Base-by-base conservation (phyloP, 1,140 invertebrate genomes). In the Drosophila neocordata region DNA sequence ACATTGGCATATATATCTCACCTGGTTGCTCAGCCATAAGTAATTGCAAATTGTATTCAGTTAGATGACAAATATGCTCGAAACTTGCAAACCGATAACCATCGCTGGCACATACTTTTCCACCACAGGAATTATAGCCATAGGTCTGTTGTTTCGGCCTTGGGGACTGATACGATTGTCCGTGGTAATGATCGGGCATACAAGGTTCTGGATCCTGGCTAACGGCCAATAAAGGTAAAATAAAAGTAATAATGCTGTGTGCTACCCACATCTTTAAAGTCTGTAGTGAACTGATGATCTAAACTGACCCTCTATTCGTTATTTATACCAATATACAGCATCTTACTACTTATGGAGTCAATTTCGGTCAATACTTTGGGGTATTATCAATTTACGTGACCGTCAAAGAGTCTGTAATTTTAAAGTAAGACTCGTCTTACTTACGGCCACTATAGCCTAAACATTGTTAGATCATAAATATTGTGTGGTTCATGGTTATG, bases 41-140 rank as follows among this genome's bases (percentile, higher is more conserved):
- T 27, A 72, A n/a, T 11, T 68, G 71, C 11, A 69, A 3, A 53
- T 85, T 85, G 24, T 67, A 20, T 8, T 76, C 41, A 15, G 41
- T 65, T 0, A 87, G 22, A 6, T 31, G 58, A 34, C 82, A 87
- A 11, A 69, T 11, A 18, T 70, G 78, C 1, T 55, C 53, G 1
- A 87, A 87, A 5, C 22, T 35, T 20, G 65, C 67, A 62, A 78
- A 87, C 0, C 62, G 68, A 15, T 53, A 53, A 0, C 78, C 83
- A 38, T 73, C 69, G 13, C 52, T 65, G 13, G 31, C 70, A 11
- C 81, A 85, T 1, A 85, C 52, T 22, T 67, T 34, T 0, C 38
- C 69, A 0, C 68, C 70, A 24, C 82, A 85, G 20, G 27, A 31
- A 1, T 12, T 13, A 15, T 71, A 63, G 31, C 35, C 41, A 24